Percentiles rank a stretch among this genome's conserved stretches.
phyloP scores from a whole-genome alignment of 1,140 invertebrate species.

The Danaus plexippus region DNA sequence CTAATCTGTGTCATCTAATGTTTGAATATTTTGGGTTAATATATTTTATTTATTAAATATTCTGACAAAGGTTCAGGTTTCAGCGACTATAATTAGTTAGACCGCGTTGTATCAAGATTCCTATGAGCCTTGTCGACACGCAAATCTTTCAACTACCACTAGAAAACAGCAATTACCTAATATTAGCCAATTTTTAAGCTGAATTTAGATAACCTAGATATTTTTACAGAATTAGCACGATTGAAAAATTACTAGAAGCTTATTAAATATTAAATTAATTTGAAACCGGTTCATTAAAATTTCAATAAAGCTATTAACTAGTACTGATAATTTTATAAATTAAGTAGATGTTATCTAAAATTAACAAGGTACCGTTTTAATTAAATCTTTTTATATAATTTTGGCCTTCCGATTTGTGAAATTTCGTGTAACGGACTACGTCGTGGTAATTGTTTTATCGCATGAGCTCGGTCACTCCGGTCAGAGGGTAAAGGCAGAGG shows the following conservation, averaged over 20 bases:
- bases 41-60: no score
- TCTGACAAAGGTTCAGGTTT: no score
- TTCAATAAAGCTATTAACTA: no score
- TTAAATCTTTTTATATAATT: constrained; percentile 31
- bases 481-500: constrained; percentile 21
- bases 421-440: constrained; percentile 33
- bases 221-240: no score
- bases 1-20: no score
- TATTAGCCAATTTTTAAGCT: not conserved
- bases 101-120: constrained; percentile 51
- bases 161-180: constrained; percentile 39
- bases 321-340: no score
- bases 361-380: constrained; percentile 13
- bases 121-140: constrained; percentile 39
- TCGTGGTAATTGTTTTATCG: constrained; percentile 67
- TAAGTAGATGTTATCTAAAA: constrained; percentile 35
- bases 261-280: no score
- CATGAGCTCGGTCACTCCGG: constrained; percentile 41
- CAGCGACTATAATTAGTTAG: constrained; percentile 46
- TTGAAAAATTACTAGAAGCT: no score
- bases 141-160: constrained; percentile 34
- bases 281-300: no score
- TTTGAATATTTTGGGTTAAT: no score
- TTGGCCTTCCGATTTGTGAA: constrained; percentile 42
- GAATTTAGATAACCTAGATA: no score